Evolutionary conservation across 2,888 invertebrate species (phyloP), one percentile per base, ranked within the genome.

Genomic region (Mimas tiliae): DNA sequence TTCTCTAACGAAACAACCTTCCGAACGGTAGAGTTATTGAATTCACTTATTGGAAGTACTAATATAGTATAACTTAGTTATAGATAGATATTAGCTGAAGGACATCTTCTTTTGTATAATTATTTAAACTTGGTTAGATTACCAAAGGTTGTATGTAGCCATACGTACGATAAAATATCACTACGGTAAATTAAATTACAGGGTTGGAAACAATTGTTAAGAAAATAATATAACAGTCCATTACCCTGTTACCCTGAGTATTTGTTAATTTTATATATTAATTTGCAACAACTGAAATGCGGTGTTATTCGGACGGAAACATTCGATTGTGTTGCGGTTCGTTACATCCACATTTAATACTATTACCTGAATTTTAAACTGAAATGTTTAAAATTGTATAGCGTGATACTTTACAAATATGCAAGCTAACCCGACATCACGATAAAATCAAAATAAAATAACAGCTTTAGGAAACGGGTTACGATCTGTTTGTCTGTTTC

Each of bases 261-360:
- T 55, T n/a, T 34, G 33, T 47, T 55, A 47, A 47, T 52, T 63
- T 63, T 66, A 45, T 52, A 52, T 45, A 66, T 47, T 47, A 45
- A 52, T 53, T 63, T 66, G 19, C 51, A 63, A 48, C 11, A 62
- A 50, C 8, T 50, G 63, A 14, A 66, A 53, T 63, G 52, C 47
- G 47, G 53, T 63, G 47, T 63, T 64, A 67, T 65, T 65, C 70
- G 68, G 69, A 74, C 73, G 74, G 71, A 77, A 72, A 74, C 70
- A 70, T 72, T 77, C 71, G 71, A 78, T 75, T 74, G 68, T 70
- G 68, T 67, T 71, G 73, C 73, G 80, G 78, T 77, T 78, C 70
- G 76, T 75, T 77, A 73, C 74, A 77, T 76, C 73, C 71, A 74
- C 74, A 77, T 76, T 73, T 72, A 74, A 76, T 80, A 68, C 72